Base-by-base conservation (phyloP, 2,797 vertebrate species). In the Sparus aurata region DNA sequence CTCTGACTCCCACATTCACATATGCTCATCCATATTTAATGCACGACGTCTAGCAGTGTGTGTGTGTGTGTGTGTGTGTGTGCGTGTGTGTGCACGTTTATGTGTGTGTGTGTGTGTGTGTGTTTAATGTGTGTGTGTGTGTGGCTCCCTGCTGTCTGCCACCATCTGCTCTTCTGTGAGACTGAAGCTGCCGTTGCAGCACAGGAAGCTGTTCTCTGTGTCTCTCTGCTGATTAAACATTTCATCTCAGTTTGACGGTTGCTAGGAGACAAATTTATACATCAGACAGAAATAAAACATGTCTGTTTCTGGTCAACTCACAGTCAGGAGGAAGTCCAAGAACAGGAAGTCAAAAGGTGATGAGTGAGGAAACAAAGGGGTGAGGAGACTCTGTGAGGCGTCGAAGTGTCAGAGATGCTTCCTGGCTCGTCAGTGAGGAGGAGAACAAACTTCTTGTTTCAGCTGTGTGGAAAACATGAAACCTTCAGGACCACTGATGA, bases 1-100 rank as follows among this genome's bases (percentile, higher is more conserved):
- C 79, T 12, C 70, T 43, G 62, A 75, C 79, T 85, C 66, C 79
- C 72, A 81, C 82, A 73, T 80, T 63, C 77, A 63, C 89, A 89
- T 89, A 84, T 85, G 89, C 20, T 89, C 84, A 38, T 88, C 82
- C 85, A 87, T 89, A 84, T 87, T 86, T 77, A 71, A 71, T 49
- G 57, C 54, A 69, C 20, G 1, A 12, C 2, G 23, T 80, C 54
- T 75, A 66, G 46, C 23, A 27, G 63, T 16, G 57, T 60, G 67
- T 75, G 68, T 73, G 57, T 78, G 63, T 63, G 30, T 30, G 30
- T 5, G 5, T 5, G 30, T 30, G 30, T 30, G 5, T 30, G 30
- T 5, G 30, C 75, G 46, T 73, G 63, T 80, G 60, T 64, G 25
- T 72, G 38, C 53, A 25, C 55, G n/a, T 74, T 59, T 75, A 52